These are phyloP conservation scores for Ceratosolen fusciceps DNA, from an alignment of 1,140 invertebrate species.

Conservation along the genomic window DNA sequence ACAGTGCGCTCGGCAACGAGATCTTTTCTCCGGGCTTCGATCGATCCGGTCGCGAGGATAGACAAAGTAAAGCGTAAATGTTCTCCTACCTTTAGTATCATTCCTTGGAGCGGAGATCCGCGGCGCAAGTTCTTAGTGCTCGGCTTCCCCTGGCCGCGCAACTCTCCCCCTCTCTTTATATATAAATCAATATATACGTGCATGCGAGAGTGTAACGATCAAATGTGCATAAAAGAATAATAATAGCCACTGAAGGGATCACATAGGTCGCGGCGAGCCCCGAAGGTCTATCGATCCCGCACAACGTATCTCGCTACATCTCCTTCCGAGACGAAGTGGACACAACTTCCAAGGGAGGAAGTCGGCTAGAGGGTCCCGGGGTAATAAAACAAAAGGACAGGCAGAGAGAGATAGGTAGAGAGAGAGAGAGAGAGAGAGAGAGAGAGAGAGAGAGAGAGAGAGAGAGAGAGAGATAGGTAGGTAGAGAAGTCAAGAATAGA, in stretches of 20 bases:
- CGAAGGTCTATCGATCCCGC: background rate
- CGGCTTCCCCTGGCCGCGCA: background rate
- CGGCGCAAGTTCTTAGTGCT: background rate
- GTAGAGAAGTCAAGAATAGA: background rate
- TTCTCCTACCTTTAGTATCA: slow-evolving; percentile 38
- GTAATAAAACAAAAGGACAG: no score
- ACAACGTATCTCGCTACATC: slow-evolving; percentile 11
- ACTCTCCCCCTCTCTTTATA: background rate
- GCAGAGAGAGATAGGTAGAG: no score
- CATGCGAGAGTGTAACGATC: background rate
- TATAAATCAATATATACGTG: background rate
- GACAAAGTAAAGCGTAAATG: background rate
- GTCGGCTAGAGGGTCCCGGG: no score
- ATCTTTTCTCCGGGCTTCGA: background rate
- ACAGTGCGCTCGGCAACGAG: no score
- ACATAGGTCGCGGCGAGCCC: background rate
- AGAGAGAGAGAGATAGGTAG: no score
- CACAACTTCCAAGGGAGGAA: no score
- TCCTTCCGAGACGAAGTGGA: background rate
- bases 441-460: no score
- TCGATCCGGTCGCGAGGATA: background rate
- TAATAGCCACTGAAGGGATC: slow-evolving; percentile 20
- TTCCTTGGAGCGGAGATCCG: slow-evolving; percentile 22
- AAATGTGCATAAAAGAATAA: background rate
- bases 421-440: no score